These are phyloP conservation scores for Epinotia ramella DNA, from an alignment of 2,888 invertebrate genomes.

Conservation along the genomic window DNA sequence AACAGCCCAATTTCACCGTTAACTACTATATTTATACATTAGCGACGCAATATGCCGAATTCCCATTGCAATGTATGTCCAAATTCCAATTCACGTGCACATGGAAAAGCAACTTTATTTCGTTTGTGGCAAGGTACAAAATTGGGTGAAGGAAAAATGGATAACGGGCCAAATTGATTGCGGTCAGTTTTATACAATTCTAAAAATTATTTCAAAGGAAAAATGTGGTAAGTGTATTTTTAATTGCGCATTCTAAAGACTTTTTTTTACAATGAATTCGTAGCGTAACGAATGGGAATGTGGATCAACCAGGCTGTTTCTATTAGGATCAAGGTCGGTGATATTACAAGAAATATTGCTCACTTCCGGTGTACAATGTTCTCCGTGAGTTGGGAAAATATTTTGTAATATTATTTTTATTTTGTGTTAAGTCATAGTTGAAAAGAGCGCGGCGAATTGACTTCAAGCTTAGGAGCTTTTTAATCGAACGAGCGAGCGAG, in stretches of 20 bases:
- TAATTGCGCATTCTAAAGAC: not conserved
- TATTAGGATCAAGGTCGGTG: constrained; percentile 28
- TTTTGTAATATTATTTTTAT: constrained; percentile 5
- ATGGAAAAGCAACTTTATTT: not conserved
- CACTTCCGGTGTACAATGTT: constrained; percentile 20
- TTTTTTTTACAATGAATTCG: not conserved
- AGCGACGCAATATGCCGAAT: constrained; percentile 6
- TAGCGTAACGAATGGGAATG: constrained; percentile 29
- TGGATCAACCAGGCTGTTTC: constrained; percentile 21
- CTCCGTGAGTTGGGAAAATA: constrained; percentile 3
- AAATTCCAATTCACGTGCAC: not conserved
- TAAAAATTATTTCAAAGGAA: not conserved
- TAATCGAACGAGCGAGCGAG: too few relatives aligned
- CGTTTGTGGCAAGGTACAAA: not conserved
- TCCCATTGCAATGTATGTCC: not conserved
- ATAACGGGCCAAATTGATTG: constrained; percentile 13
- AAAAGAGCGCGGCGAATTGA: too few relatives aligned
- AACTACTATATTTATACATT: constrained; percentile 1
- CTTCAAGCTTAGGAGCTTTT: too few relatives aligned
- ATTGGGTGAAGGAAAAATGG: not conserved
- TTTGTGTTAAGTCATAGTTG: constrained; percentile 9
- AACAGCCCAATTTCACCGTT: constrained; percentile 9
- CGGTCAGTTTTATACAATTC: constrained; percentile 2
- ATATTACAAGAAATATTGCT: constrained; percentile 30
- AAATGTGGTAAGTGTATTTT: not conserved